Evolutionary conservation across 2,888 invertebrate genomes (phyloP).

Genomic region (Onthophagus sagittarius): DNA sequence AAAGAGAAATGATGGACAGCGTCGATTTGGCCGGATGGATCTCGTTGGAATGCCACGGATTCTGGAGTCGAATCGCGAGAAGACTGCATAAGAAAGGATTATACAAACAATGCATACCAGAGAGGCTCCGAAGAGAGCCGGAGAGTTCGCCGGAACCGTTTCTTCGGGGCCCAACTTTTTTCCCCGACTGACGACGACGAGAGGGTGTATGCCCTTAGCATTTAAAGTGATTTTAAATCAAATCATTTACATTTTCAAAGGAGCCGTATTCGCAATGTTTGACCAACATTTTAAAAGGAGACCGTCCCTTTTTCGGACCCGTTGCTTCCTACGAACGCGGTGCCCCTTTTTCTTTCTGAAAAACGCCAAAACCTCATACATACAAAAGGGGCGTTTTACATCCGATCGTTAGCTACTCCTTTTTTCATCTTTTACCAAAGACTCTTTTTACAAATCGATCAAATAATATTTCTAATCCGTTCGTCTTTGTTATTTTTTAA

Average conservation of each 20-base stretch:
- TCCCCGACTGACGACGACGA: conserved; percentile 16
- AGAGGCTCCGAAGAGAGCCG: conserved; percentile 31
- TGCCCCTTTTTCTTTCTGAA: conserved; percentile 13
- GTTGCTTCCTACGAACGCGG: conserved; percentile 15
- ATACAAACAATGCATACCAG: conserved; percentile 44
- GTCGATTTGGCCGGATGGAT: conserved; percentile 17
- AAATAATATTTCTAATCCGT: neutral
- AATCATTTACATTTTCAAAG: conserved; percentile 41
- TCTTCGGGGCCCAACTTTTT: conserved; percentile 25
- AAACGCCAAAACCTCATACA: conserved; percentile 21
- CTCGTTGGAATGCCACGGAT: conserved; percentile 24
- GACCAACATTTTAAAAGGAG: conserved; percentile 23
- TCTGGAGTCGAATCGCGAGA: conserved; percentile 24
- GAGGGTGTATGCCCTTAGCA: conserved; percentile 41
- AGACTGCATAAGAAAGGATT: conserved; percentile 46
- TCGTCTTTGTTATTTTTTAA: too few relatives aligned
- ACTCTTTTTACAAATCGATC: neutral
- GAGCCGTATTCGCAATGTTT: conserved; percentile 27
- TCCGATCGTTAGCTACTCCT: conserved; percentile 2
- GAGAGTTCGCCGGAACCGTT: conserved; percentile 22
- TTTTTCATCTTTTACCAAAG: neutral
- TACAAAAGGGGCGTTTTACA: conserved; percentile 23
- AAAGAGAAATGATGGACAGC: conserved; percentile 24
- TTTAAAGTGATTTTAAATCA: conserved; percentile 45
- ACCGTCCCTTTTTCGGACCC: neutral